Percentiles rank a stretch among this genome's conserved stretches.
These are phyloP conservation scores for Pseudorectes ferrugineus DNA, from an alignment of 2,113 vertebrate species.

Conservation along the genomic window DNA sequence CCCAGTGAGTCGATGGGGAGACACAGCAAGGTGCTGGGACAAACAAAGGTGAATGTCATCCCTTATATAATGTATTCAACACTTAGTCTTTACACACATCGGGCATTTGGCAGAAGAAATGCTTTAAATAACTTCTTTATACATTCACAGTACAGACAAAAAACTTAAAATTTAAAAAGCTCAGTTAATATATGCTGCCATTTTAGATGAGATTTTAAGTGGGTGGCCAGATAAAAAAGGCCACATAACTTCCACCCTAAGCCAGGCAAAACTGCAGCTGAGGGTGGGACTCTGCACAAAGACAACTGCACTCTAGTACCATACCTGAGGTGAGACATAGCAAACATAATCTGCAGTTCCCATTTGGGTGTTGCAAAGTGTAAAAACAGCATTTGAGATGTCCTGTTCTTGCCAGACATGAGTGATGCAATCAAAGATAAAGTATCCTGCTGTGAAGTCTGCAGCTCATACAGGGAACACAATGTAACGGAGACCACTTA, in stretches of 20 bases:
- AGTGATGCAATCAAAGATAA: constrained; percentile 19
- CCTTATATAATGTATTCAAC: not conserved
- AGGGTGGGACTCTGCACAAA: not conserved
- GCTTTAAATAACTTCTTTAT: not conserved
- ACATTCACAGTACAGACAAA: not conserved
- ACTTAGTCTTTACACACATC: not conserved
- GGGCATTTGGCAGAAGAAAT: not conserved
- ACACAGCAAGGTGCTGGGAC: not conserved
- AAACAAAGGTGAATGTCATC: not conserved
- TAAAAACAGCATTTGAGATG: constrained; percentile 30
- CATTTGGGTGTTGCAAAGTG: constrained; percentile 26
- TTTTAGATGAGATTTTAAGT: not conserved
- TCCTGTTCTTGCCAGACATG: constrained; percentile 35
- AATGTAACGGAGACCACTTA: constrained; percentile 17
- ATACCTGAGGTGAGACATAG: not conserved
- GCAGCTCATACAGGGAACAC: not conserved
- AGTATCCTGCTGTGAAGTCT: constrained; percentile 19
- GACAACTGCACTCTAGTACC: not conserved
- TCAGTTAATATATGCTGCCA: not conserved
- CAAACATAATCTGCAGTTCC: not conserved
- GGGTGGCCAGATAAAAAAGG: not conserved
- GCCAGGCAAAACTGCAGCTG: not conserved
- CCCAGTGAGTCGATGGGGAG: not conserved
- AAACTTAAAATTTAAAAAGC: not conserved
- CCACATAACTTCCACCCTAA: fast-evolving